These are phyloP conservation scores for Marmota monax DNA, from an alignment of 2,113 vertebrate genomes.

Conservation along the genomic window DNA sequence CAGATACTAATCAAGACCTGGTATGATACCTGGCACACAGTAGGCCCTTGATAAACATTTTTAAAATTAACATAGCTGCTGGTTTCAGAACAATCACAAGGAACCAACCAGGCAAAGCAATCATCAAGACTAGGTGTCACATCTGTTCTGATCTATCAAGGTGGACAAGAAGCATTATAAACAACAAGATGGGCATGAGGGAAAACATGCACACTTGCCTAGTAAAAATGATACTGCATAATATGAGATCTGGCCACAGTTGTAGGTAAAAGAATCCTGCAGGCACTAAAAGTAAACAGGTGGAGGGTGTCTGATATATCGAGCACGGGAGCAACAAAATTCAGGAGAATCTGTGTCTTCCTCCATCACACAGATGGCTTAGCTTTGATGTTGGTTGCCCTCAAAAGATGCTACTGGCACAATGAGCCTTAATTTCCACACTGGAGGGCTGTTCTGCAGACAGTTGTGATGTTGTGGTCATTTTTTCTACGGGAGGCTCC, in stretches of 20 bases:
- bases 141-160: not conserved
- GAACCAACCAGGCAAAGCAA: not conserved
- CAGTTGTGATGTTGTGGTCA: rapidly evolving
- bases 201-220: rapidly evolving
- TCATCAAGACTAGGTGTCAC: not conserved
- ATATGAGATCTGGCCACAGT: not conserved
- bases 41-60: not conserved
- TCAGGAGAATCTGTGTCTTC: not conserved
- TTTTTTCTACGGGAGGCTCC: not conserved
- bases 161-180: not conserved
- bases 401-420: not conserved
- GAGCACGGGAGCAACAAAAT: not conserved
- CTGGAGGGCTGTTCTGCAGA: not conserved
- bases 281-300: not conserved
- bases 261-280: not conserved
- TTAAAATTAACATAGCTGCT: not conserved
- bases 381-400: not conserved
- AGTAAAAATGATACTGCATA: rapidly evolving
- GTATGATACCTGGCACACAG: rapidly evolving
- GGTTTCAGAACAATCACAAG: not conserved
- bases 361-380: not conserved
- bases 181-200: not conserved
- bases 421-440: not conserved
- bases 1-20: rapidly evolving
- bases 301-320: not conserved